phyloP scores from a whole-genome alignment of 2,113 vertebrate species.

The Tor tambroides region DNA sequence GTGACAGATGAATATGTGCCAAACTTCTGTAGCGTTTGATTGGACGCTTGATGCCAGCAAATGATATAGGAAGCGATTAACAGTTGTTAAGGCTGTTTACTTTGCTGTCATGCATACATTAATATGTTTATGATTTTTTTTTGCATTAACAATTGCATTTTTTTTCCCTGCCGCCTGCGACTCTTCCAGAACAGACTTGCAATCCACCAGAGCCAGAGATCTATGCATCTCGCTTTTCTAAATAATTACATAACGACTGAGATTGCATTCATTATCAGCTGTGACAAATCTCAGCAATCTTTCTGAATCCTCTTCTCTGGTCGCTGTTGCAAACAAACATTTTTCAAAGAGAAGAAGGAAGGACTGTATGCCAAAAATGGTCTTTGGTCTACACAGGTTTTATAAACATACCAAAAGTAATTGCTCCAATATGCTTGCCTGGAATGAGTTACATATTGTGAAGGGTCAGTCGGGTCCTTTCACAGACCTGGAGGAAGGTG shows the following conservation, averaged over 20 bases:
- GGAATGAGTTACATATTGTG: conserved; percentile 34
- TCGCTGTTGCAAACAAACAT: neutral
- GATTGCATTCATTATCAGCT: neutral
- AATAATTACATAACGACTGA: neutral
- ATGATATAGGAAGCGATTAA: neutral
- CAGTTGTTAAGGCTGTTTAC: neutral
- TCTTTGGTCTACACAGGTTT: conserved; percentile 5
- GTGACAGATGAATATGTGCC: neutral
- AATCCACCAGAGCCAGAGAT: neutral
- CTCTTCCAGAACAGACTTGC: neutral
- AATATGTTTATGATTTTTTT: neutral
- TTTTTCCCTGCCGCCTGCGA: neutral
- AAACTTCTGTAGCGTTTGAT: neutral
- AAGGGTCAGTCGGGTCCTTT: conserved; percentile 29
- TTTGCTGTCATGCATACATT: neutral
- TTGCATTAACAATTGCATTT: neutral
- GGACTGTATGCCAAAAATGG: neutral
- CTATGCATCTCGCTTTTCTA: neutral
- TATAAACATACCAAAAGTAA: conserved; percentile 27
- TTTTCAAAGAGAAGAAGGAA: neutral
- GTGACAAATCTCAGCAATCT: neutral
- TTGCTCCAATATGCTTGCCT: conserved; percentile 26
- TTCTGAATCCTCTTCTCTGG: neutral
- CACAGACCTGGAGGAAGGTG: neutral
- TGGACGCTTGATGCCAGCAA: neutral